phyloP scores from a whole-genome alignment of 2,797 vertebrate genomes.

The Moxostoma hubbsi region DNA sequence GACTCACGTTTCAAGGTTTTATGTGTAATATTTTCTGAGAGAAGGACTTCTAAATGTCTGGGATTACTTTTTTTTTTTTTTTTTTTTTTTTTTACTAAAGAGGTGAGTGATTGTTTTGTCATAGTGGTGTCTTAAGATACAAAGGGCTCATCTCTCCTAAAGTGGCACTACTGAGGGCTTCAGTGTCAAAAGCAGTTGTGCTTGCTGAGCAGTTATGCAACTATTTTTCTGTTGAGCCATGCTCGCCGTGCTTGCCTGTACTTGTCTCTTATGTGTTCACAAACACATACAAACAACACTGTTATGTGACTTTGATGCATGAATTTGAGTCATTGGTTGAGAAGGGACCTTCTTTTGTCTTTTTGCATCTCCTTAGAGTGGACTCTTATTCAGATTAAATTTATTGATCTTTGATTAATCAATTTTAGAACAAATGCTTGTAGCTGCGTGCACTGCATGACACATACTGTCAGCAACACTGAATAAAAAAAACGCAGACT shows the following conservation, averaged over 20 bases:
- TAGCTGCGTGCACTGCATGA: too few species aligned
- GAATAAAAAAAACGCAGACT: too few species aligned
- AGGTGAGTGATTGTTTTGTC: too few species aligned
- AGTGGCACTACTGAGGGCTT: neutral
- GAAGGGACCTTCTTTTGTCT: neutral
- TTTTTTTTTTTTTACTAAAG: too few species aligned
- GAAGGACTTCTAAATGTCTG: too few species aligned
- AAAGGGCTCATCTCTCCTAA: neutral
- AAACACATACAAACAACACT: slow-evolving; percentile 16
- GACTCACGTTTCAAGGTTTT: neutral
- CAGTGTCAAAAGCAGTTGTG: neutral
- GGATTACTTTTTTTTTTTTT: too few species aligned
- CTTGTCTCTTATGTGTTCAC: slow-evolving; percentile 15
- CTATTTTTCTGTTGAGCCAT: slow-evolving; percentile 12
- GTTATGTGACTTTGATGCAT: slow-evolving; percentile 3
- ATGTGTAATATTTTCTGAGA: too few species aligned
- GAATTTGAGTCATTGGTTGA: neutral
- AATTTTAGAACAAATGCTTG: too few species aligned
- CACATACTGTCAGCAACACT: too few species aligned
- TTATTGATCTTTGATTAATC: too few species aligned
- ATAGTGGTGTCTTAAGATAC: too few species aligned
- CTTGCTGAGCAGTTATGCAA: slow-evolving; percentile 15
- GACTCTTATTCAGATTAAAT: neutral
- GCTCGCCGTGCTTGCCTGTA: slow-evolving; percentile 25
- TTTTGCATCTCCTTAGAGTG: neutral